Evolutionary conservation across 2,888 invertebrate species (phyloP), one percentile per base, ranked within the genome.

Genomic region (Apotomis capreana): DNA sequence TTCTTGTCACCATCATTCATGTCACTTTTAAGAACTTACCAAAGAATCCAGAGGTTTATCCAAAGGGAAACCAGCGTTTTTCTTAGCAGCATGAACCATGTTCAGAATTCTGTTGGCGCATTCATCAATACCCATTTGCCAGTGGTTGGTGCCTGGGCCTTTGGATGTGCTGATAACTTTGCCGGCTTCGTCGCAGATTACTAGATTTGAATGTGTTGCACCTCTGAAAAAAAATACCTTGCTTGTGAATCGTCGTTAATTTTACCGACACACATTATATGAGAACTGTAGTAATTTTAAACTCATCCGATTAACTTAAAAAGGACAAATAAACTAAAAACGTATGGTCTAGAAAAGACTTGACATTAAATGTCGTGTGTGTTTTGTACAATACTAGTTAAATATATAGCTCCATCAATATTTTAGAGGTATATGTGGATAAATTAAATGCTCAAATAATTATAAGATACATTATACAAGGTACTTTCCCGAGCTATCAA

Each of bases 81-180:
- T 82, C 81, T 97, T 96, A 0, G 95, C 96, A 49, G 91, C 89
- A 51, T 94, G 93, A 5, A 98, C 94, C 95, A 98, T 96, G 4
- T 94, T 94, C 46, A 95, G 94, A 68, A 98, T 95, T 71, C 97
- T 94, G 65, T 94, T 94, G 8, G 95, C 95, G 78, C 97, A 96
- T 87, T 97, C 97, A 1, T 95, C 95, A 84, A 97, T 96, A 1
- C 98, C 98, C n/a, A 97, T 88, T 78, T 96, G 95, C 95, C 96
- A 97, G 83, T 97, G 96, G 89, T 97, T 98, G 59, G 97, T 97
- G 51, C 96, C 95, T 4, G 95, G 95, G 0, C 97, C 97, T 73
- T 94, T 94, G 58, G 95, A 92, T 78, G 93, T 94, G 1, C 95
- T 94, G 54, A 97, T 83, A 63, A 96, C 94, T 61, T 94, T 91